Evolutionary conservation across 2,888 invertebrate species (phyloP).

Genomic region (Folsomia candida): DNA sequence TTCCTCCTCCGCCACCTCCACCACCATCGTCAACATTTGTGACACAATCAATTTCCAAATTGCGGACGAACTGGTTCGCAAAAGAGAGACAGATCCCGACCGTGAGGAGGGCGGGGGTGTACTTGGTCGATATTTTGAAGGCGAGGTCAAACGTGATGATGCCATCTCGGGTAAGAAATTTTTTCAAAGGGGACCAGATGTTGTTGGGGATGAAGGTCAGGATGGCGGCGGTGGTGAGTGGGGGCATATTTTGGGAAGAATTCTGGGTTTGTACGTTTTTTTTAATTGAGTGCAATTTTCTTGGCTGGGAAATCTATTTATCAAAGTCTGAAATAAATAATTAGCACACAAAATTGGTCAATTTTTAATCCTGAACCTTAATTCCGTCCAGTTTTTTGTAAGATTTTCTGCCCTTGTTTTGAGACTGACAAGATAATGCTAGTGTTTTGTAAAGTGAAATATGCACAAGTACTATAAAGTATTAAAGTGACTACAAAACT

Average conservation of each 20-base stretch:
- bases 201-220: slow-evolving; percentile 25
- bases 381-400: too few species aligned
- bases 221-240: slow-evolving; percentile 10
- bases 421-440: too few species aligned
- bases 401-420: too few species aligned
- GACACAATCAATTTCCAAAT: slow-evolving; percentile 27
- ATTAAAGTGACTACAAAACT: too few species aligned
- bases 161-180: slow-evolving; percentile 18
- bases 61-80: slow-evolving; percentile 30
- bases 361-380: too few species aligned
- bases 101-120: slow-evolving; percentile 27
- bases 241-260: slow-evolving; percentile 20
- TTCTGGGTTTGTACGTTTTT: too few species aligned
- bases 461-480: too few species aligned
- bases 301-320: too few species aligned
- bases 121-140: slow-evolving; percentile 31
- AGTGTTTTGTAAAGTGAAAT: too few species aligned
- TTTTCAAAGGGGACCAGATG: slow-evolving; percentile 29
- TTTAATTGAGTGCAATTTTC: too few species aligned
- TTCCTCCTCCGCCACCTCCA: not conserved
- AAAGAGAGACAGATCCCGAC: slow-evolving; percentile 26
- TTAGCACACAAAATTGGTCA: too few species aligned
- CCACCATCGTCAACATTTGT: not conserved
- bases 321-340: too few species aligned
- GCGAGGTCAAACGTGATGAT: slow-evolving; percentile 19